Evolutionary conservation across 2,797 vertebrate genomes (phyloP).

Genomic region (Gymnoscopelus braueri): DNA sequence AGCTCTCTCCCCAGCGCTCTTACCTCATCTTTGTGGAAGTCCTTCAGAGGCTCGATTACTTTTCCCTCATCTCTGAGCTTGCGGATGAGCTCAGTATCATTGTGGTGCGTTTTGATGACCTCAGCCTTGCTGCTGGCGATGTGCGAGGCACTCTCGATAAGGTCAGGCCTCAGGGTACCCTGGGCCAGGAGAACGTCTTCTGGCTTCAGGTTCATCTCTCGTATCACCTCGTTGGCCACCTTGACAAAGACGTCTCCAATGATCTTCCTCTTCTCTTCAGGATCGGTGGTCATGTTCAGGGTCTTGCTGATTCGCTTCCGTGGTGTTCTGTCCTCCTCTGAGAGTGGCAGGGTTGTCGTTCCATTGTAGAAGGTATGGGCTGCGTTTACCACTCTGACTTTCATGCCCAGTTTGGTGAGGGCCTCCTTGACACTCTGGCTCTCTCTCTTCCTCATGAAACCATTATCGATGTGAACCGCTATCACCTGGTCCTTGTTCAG

Average conservation of each 20-base stretch:
- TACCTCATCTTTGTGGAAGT: constrained; percentile 92
- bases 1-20: constrained; percentile 87
- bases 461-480: constrained; percentile 91
- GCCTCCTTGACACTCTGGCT: constrained; percentile 90
- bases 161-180: constrained; percentile 88
- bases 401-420: constrained; percentile 88
- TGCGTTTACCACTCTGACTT: constrained; percentile 96
- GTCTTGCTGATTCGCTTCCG: constrained; percentile 99
- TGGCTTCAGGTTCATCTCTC: constrained; percentile 97
- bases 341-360: constrained; percentile 97
- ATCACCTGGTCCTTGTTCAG: constrained; percentile 87
- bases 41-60: constrained; percentile 91
- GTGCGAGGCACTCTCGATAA: constrained; percentile 91
- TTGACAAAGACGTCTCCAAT: constrained; percentile 92
- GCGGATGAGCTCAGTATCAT: constrained; percentile 90
- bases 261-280: constrained; percentile 91
- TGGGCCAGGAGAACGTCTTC: constrained; percentile 94
- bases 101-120: constrained; percentile 91
- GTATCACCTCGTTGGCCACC: constrained; percentile 92
- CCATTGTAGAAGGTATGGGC: constrained; percentile 99
- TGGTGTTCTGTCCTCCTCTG: constrained; percentile 96
- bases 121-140: constrained; percentile 89
- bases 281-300: constrained; percentile 96
- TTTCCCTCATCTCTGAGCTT: constrained; percentile 93
- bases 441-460: constrained; percentile 91